Evolutionary conservation across 2,113 vertebrate genomes (phyloP).

Genomic region (Saccopteryx bilineata): DNA sequence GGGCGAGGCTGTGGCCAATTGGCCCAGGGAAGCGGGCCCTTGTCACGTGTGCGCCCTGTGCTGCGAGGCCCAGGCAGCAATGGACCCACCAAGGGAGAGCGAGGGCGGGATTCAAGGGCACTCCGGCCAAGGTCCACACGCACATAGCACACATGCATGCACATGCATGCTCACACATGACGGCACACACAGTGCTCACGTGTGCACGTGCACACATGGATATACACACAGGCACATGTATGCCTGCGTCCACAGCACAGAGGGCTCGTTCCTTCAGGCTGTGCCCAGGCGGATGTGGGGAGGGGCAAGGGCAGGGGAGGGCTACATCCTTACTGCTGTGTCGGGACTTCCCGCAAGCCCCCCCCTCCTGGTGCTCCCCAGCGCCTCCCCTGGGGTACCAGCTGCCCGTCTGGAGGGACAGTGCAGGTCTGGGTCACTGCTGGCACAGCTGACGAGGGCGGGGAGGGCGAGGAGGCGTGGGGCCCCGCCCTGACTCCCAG

Average conservation of each 20-base stretch:
- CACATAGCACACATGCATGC: not conserved
- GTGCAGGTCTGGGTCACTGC: not conserved
- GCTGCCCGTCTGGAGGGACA: not conserved
- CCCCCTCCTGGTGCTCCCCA: not conserved
- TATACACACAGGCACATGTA: not conserved
- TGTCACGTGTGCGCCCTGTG: too few species aligned
- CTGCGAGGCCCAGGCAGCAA: fast-evolving
- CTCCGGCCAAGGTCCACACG: not conserved
- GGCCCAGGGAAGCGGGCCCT: not conserved
- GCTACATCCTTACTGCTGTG: fast-evolving
- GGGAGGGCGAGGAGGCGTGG: fast-evolving
- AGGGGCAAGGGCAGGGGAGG: fast-evolving
- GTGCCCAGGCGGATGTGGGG: fast-evolving
- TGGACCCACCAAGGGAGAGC: fast-evolving
- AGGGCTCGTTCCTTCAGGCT: not conserved
- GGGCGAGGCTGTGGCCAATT: not conserved
- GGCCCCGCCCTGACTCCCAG: not conserved
- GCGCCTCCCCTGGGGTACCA: not conserved
- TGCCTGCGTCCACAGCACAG: fast-evolving
- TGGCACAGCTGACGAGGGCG: fast-evolving
- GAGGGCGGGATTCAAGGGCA: not conserved
- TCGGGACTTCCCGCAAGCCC: not conserved
- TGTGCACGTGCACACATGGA: not conserved
- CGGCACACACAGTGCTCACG: not conserved
- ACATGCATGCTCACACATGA: not conserved